A percentile compares a stretch with the other conserved stretches of the same genome.
Conservation (phyloP, 2,113 vertebrate genomes). For the Willisornis vidua region DNA sequence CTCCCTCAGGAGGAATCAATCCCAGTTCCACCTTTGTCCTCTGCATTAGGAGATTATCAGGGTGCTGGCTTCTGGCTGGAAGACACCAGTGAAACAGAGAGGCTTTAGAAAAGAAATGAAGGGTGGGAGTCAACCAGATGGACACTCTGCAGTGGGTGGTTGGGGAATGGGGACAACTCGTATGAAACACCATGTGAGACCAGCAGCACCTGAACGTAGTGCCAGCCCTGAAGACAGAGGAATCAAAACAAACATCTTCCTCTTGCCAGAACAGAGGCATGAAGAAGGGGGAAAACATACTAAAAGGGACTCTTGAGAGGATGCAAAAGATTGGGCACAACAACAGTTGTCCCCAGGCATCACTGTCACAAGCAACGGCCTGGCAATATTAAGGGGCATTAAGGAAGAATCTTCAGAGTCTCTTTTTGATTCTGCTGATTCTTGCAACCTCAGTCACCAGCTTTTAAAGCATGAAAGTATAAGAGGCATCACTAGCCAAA, state of each 20-base stretch:
- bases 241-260: neutral
- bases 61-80: neutral
- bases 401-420: neutral
- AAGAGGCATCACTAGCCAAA: neutral
- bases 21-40: neutral
- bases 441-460: neutral
- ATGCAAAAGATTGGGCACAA: neutral
- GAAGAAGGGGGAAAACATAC: neutral
- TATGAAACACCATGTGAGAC: neutral
- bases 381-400: neutral
- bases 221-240: neutral
- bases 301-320: neutral
- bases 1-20: neutral
- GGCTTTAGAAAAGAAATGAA: neutral
- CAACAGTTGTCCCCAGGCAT: accelerated
- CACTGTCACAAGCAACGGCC: neutral
- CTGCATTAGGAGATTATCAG: neutral
- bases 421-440: neutral
- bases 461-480: neutral
- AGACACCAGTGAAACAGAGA: neutral
- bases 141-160: neutral
- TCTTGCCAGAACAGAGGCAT: neutral
- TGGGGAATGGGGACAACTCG: neutral
- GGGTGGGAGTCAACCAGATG: neutral
- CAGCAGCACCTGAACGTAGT: neutral